Evolutionary conservation across 2,113 vertebrate genomes (phyloP).

Genomic region (Laterallus jamaicensis): DNA sequence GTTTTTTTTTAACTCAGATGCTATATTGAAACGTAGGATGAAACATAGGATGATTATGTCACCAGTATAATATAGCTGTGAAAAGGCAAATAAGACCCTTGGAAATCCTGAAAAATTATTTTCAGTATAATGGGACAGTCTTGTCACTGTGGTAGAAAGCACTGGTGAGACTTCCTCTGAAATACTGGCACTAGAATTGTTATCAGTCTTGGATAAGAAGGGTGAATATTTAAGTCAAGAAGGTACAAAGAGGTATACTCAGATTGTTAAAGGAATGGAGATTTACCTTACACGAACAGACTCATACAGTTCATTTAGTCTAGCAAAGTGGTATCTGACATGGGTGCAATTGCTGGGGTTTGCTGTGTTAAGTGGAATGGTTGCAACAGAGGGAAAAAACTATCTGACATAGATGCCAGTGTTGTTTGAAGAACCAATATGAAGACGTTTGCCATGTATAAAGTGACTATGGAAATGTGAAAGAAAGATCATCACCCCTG

Average conservation of each 20-base stretch:
- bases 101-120: not conserved
- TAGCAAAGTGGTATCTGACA: not conserved
- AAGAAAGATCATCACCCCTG: not conserved
- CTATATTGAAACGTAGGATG: not conserved
- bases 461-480: not conserved
- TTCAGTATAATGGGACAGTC: not conserved
- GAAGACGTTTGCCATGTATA: not conserved
- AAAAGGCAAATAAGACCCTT: not conserved
- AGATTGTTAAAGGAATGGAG: not conserved
- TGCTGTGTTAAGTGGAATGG: not conserved
- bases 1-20: not conserved
- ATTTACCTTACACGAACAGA: not conserved
- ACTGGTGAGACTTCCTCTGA: not conserved
- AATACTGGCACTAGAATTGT: not conserved
- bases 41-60: not conserved
- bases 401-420: not conserved
- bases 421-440: not conserved
- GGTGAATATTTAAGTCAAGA: not conserved
- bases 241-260: not conserved
- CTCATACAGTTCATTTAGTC: not conserved
- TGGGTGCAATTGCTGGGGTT: not conserved
- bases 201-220: not conserved
- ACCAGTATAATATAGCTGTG: not conserved
- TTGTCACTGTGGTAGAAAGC: rapidly evolving
- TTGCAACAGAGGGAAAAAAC: not conserved